Evolutionary conservation across 2,888 invertebrate genomes (phyloP).

Genomic region (Metellina segmentata): DNA sequence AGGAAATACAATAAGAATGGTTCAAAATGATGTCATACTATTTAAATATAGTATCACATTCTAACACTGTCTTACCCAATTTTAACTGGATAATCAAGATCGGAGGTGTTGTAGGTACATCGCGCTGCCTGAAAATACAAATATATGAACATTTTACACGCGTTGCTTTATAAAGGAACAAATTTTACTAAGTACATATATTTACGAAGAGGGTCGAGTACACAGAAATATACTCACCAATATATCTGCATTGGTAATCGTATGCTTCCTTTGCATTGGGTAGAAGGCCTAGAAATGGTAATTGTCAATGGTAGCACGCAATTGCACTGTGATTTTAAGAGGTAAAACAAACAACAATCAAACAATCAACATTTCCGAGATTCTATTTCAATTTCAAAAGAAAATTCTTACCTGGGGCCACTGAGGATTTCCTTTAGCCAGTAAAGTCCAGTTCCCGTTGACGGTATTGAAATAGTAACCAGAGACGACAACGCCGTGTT

Average conservation of each 20-base stretch:
- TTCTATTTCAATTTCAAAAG: neutral
- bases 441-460: slow-evolving; percentile 79
- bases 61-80: slow-evolving; percentile 81
- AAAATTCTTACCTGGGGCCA: slow-evolving; percentile 83
- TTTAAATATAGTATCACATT: neutral
- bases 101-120: slow-evolving; percentile 83
- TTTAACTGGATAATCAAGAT: slow-evolving; percentile 80
- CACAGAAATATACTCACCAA: slow-evolving; percentile 79
- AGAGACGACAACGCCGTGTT: slow-evolving; percentile 82
- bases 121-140: slow-evolving; percentile 81
- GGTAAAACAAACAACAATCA: no score
- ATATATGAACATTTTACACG: neutral
- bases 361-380: no score
- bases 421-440: slow-evolving; percentile 84
- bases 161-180: neutral
- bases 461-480: slow-evolving; percentile 80
- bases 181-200: neutral
- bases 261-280: slow-evolving; percentile 81
- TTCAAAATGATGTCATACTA: no score
- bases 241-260: slow-evolving; percentile 82
- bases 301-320: no score
- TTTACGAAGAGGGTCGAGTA: neutral
- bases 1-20: no score
- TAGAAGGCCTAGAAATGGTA: slow-evolving; percentile 83
- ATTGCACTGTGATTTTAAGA: no score